Evolutionary conservation across 2,113 vertebrate species (phyloP).

Genomic region (Notechis scutatus): DNA sequence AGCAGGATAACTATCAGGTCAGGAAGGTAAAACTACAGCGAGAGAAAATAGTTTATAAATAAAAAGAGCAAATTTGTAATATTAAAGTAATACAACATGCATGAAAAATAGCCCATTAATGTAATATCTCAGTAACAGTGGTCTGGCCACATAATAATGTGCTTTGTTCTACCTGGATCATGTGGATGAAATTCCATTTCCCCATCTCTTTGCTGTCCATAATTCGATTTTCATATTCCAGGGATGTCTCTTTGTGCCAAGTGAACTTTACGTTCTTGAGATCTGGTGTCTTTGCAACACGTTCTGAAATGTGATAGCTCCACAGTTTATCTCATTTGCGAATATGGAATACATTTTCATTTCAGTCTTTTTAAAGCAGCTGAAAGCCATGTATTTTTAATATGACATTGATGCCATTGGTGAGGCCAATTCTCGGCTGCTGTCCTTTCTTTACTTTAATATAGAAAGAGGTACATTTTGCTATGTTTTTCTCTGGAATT

Average conservation of each 20-base stretch:
- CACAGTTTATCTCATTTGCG: constrained; percentile 64
- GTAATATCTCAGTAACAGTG: constrained; percentile 6
- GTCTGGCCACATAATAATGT: constrained; percentile 2
- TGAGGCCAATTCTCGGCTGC: not conserved
- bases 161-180: constrained; percentile 85
- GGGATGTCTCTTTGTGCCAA: constrained; percentile 85
- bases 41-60: not conserved
- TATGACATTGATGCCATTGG: constrained; percentile 26
- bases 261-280: constrained; percentile 79
- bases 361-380: constrained; percentile 52
- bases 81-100: not conserved
- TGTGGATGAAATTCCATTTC: constrained; percentile 92
- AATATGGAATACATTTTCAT: constrained; percentile 47
- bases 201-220: constrained; percentile 69
- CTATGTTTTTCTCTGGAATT: not conserved
- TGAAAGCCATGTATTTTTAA: constrained; percentile 42
- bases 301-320: constrained; percentile 67
- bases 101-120: not conserved
- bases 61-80: constrained; percentile 15
- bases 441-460: not conserved
- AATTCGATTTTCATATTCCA: constrained; percentile 82
- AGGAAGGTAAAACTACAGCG: not conserved
- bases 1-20: not conserved
- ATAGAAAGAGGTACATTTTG: not conserved
- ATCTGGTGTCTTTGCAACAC: constrained; percentile 74